Evolutionary conservation across 2,797 vertebrate genomes (phyloP).

Genomic region (Hydrocynus forskahlii): DNA sequence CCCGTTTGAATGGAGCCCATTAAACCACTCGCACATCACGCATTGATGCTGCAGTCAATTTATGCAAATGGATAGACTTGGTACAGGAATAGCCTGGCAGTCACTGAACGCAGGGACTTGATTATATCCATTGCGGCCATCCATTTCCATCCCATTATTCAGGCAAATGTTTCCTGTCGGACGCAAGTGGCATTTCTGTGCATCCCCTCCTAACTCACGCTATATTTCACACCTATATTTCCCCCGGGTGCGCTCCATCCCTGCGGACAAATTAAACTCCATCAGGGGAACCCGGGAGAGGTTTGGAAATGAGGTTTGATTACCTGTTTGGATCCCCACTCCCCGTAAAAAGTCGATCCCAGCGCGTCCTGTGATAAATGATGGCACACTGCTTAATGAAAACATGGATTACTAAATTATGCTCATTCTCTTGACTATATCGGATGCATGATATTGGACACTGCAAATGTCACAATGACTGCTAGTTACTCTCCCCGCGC

Average conservation of each 20-base stretch:
- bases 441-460: background rate
- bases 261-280: slow-evolving; percentile 28
- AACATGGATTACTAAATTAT: slow-evolving; percentile 49
- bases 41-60: slow-evolving; percentile 26
- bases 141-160: slow-evolving; percentile 43
- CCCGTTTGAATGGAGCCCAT: slow-evolving; percentile 43
- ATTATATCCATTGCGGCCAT: slow-evolving; percentile 48
- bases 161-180: slow-evolving; percentile 39
- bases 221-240: slow-evolving; percentile 10
- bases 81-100: slow-evolving; percentile 14
- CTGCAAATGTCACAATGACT: slow-evolving; percentile 37
- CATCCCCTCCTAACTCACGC: background rate
- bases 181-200: background rate
- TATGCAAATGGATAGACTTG: slow-evolving; percentile 24
- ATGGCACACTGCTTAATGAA: slow-evolving; percentile 42
- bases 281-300: slow-evolving; percentile 10
- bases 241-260: background rate
- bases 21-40: slow-evolving; percentile 19
- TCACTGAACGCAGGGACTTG: slow-evolving; percentile 26
- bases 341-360: slow-evolving; percentile 21
- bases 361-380: slow-evolving; percentile 28
- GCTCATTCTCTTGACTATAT: slow-evolving; percentile 31
- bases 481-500: slow-evolving; percentile 39
- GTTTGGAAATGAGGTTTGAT: slow-evolving; percentile 35
- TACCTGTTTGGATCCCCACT: slow-evolving; percentile 13